Conservation (phyloP, 1,140 invertebrate genomes). For the Diprion similis region DNA sequence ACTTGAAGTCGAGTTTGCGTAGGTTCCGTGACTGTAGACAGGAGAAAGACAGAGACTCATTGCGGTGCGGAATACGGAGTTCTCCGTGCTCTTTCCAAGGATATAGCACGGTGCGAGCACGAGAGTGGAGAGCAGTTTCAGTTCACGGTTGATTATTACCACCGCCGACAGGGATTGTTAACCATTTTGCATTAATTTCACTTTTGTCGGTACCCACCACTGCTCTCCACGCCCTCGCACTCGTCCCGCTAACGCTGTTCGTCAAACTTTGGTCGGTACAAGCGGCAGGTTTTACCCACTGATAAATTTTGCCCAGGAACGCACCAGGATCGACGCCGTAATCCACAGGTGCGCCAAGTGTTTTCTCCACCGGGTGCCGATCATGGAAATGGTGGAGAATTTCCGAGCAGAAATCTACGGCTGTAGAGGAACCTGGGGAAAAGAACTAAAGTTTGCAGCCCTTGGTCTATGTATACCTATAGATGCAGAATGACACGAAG, state of each 20-base stretch:
- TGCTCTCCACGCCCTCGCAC: neutral
- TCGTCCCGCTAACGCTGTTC: too few relatives aligned
- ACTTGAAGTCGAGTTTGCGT: conserved; percentile 48
- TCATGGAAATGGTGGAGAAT: too few relatives aligned
- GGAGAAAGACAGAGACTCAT: too few relatives aligned
- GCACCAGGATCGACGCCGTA: neutral
- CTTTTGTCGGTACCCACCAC: neutral
- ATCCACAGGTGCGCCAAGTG: neutral
- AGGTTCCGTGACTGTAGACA: conserved; percentile 23
- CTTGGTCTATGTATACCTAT: too few relatives aligned
- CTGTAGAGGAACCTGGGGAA: too few relatives aligned
- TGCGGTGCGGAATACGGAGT: too few relatives aligned
- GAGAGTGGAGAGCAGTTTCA: conserved; percentile 5
- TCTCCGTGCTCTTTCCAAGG: too few relatives aligned
- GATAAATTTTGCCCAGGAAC: neutral
- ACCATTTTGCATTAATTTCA: conserved; percentile 8
- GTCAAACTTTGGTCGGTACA: neutral
- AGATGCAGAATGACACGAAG: too few relatives aligned
- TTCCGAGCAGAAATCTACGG: too few relatives aligned
- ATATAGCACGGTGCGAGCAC: neutral
- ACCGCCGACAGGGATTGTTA: conserved; percentile 4
- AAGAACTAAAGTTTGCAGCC: too few relatives aligned
- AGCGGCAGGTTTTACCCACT: neutral
- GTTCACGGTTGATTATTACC: conserved; percentile 3
- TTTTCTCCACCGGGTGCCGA: neutral